Evolutionary conservation across 2,888 invertebrate genomes (phyloP), one percentile per base, ranked within the genome.

Genomic region (Onthophagus sagittarius): DNA sequence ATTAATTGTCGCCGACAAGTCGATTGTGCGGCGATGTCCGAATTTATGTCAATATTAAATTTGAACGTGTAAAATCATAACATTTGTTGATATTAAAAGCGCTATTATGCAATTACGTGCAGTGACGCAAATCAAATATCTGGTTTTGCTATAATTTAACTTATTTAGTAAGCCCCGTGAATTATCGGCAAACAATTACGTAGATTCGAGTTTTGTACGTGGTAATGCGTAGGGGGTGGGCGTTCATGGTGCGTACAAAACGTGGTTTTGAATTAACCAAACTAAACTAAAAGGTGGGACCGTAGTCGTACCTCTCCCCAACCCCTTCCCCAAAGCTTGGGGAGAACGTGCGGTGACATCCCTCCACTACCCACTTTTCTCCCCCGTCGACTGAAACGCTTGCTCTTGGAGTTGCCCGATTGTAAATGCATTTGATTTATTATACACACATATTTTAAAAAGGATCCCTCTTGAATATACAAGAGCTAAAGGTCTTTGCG

Each of bases 401-500:
- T 53, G 39, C 39, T 63, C 53, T 63, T 70, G 13, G 70, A 70
- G 53, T 63, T 73, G 70, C 70, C 63, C 73, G 73, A 74, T 75
- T 78, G 76, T 75, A 77, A 78, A 79, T 78, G 79, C 77, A 80
- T 80, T 81, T 81, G 81, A 82, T 81, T 81, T 81, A 82, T 81
- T 79, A 81, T 79, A 79, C 78, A 78, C 79, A 79, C 78, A 79
- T 80, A 81, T 80, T 80, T 80, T 79, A 79, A 81, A 79, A 80
- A 79, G 75, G 75, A 75, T 76, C 77, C 76, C 76, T 77, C 39
- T 15, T 70, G 33, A 62, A 63, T 63, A 73, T 67, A 31, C 67
- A 67, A n/a, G 13, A 32, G 67, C 67, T 53, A 23, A 13, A 65
- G 39, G 39, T 53, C 39, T 53, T 53, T 53, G 39, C 39, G 39